phyloP scores from a whole-genome alignment of 1,140 invertebrate species.

The Sycobia sp. region DNA sequence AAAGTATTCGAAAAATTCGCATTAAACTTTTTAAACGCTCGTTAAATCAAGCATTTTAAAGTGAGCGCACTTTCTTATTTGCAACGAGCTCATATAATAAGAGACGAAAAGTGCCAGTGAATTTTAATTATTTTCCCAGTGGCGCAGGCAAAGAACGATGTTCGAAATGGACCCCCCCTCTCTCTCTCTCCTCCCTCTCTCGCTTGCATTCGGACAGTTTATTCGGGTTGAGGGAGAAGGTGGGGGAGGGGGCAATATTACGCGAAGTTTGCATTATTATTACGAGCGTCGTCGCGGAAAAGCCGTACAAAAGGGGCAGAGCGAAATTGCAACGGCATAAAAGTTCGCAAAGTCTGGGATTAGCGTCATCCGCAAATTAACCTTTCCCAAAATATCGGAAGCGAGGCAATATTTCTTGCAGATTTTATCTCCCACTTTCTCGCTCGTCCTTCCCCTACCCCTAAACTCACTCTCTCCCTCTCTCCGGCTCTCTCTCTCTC shows the following conservation, averaged over 20 bases:
- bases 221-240: no score
- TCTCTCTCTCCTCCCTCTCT: no score
- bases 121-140: no score
- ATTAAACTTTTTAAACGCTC: no score
- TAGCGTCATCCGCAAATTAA: slow-evolving; percentile 38
- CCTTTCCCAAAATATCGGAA: slow-evolving; percentile 35
- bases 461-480: neutral
- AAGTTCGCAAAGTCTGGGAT: slow-evolving; percentile 35
- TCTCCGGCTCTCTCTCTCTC: neutral
- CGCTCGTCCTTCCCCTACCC: neutral
- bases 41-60: no score
- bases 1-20: no score
- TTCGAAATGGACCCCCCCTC: no score
- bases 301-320: slow-evolving; percentile 23
- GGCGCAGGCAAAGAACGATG: no score
- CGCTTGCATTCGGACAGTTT: neutral
- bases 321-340: slow-evolving; percentile 30
- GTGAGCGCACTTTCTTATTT: no score
- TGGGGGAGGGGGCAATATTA: slow-evolving; percentile 14
- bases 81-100: no score
- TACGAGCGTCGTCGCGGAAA: slow-evolving; percentile 15
- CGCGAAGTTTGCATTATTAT: slow-evolving; percentile 23
- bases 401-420: slow-evolving; percentile 37
- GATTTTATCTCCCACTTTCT: slow-evolving; percentile 30
- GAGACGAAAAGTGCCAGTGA: no score